Evolutionary conservation across 1,140 invertebrate species (phyloP).

Genomic region (Tetragonula clypearis): DNA sequence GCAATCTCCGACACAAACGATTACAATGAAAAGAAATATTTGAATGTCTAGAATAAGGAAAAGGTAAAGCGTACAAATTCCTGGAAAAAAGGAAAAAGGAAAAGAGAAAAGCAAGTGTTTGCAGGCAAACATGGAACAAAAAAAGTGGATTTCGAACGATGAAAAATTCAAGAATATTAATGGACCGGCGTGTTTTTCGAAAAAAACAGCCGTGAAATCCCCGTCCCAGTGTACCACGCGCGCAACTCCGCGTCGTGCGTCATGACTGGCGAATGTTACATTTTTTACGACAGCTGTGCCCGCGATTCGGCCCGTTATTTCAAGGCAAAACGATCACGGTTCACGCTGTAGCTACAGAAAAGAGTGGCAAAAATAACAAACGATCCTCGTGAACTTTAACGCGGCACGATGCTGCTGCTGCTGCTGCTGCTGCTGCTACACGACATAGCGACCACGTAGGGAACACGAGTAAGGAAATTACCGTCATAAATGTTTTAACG

Average conservation of each 20-base stretch:
- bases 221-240: background rate
- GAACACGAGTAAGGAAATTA: conserved; percentile 4
- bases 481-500: background rate
- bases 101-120: background rate
- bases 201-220: background rate
- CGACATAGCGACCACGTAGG: background rate
- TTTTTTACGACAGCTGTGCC: conserved; percentile 18
- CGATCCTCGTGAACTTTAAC: background rate
- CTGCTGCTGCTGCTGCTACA: too few relatives aligned
- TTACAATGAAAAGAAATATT: background rate
- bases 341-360: background rate
- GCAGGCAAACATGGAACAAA: background rate
- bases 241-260: background rate
- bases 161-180: conserved; percentile 21
- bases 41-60: background rate
- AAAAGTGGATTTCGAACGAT: background rate
- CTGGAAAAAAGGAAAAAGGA: too few relatives aligned
- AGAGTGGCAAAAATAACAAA: background rate
- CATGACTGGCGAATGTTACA: background rate
- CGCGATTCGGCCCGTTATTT: background rate
- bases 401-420: too few relatives aligned
- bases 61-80: background rate
- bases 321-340: background rate
- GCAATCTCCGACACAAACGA: too few relatives aligned
- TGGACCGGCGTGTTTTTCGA: background rate